A percentile compares a stretch with the other conserved stretches of the same genome.
These are phyloP conservation scores for Myanophis thanlyinensis DNA, from an alignment of 2,113 vertebrate genomes.

Conservation along the genomic window DNA sequence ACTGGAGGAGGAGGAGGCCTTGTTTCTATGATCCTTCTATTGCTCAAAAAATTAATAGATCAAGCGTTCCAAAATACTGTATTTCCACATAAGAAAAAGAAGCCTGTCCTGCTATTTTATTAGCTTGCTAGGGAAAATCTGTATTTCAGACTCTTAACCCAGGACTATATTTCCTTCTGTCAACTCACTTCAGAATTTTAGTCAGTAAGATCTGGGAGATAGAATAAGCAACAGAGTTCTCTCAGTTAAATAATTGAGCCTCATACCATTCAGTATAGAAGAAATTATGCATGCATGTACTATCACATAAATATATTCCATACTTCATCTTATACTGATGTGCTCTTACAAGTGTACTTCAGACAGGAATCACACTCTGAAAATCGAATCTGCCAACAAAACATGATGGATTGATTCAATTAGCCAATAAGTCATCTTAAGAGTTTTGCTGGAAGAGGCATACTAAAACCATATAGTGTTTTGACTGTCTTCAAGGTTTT, in stretches of 20 bases:
- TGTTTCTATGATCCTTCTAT: neutral
- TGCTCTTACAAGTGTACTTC: conserved; percentile 46
- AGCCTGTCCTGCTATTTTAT: neutral
- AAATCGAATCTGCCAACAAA: conserved; percentile 65
- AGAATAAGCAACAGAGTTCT: neutral
- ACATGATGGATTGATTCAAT: conserved; percentile 74
- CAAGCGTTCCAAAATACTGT: neutral
- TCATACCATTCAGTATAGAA: neutral
- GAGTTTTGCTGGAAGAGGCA: conserved; percentile 66
- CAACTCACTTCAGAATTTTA: neutral
- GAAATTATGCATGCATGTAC: conserved; percentile 3
- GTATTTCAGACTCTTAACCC: neutral
- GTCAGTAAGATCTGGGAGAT: neutral
- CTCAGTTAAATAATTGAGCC: conserved; percentile 8
- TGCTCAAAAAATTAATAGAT: neutral
- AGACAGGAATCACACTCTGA: conserved; percentile 40
- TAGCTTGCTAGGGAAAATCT: neutral
- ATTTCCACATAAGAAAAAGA: neutral
- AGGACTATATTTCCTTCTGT: neutral
- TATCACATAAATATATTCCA: neutral
- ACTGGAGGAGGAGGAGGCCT: neutral
- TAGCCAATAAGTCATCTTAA: conserved; percentile 69
- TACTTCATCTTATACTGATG: conserved; percentile 32
- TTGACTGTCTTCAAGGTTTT: conserved; percentile 50
- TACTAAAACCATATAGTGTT: conserved; percentile 59